Evolutionary conservation across 2,113 vertebrate genomes (phyloP).

Genomic region (Hystrix brachyura): DNA sequence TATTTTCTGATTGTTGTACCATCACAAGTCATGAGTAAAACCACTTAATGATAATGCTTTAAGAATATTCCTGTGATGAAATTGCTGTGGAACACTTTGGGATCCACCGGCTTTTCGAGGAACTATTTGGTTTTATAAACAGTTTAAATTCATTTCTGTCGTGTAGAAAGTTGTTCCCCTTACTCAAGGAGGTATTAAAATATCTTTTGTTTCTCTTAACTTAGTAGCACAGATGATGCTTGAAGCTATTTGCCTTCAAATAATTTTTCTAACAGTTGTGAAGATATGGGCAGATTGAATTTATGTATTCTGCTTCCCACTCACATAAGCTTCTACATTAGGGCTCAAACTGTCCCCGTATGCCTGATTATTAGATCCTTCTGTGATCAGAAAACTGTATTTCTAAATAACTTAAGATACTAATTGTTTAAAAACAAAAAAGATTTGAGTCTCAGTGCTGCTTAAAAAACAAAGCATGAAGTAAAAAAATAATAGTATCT

Average conservation of each 20-base stretch:
- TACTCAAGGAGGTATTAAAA: conserved; percentile 46
- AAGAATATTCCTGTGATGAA: conserved; percentile 34
- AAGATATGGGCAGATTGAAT: background rate
- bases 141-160: conserved; percentile 58
- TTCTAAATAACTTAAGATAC: background rate
- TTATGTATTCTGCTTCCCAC: conserved; percentile 13
- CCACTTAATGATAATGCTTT: conserved; percentile 12
- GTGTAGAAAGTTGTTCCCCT: conserved; percentile 58
- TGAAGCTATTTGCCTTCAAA: conserved; percentile 35
- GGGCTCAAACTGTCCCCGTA: background rate
- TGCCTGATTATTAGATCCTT: background rate
- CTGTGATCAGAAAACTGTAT: background rate
- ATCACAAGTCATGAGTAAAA: background rate
- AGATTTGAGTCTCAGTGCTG: background rate
- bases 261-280: background rate
- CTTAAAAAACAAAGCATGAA: conserved; percentile 19
- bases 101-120: background rate
- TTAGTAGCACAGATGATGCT: conserved; percentile 48
- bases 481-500: background rate
- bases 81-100: conserved; percentile 17
- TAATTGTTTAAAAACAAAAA: background rate
- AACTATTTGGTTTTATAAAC: conserved; percentile 44
- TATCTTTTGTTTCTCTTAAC: conserved; percentile 13
- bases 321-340: background rate
- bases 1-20: background rate